Percentiles rank a stretch among this genome's conserved stretches.
These are phyloP conservation scores for Drosophila willistoni DNA, from an alignment of 1,140 invertebrate species.

Conservation along the genomic window DNA sequence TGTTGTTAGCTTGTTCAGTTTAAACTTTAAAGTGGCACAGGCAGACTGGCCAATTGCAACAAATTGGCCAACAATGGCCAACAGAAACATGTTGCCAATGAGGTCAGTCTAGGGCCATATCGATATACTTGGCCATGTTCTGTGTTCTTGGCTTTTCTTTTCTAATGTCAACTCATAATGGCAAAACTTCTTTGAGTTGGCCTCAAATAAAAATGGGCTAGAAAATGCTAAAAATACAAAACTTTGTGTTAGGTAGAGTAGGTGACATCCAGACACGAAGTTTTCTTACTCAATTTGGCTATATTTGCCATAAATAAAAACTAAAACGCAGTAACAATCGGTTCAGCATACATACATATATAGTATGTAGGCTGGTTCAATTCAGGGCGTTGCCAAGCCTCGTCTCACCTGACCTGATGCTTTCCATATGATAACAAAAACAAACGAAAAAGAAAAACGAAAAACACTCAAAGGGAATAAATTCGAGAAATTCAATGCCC, in stretches of 20 bases:
- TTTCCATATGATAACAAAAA: slow-evolving; percentile 6
- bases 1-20: not conserved
- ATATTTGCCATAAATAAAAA: slow-evolving; percentile 19
- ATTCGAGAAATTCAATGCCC: slow-evolving; percentile 7
- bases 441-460: not conserved
- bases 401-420: slow-evolving; percentile 15
- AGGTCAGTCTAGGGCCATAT: slow-evolving; percentile 23
- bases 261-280: slow-evolving; percentile 6
- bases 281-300: not conserved
- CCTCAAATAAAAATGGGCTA: slow-evolving; percentile 6
- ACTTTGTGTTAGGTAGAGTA: slow-evolving; percentile 5
- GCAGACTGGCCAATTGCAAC: slow-evolving; percentile 25
- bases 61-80: slow-evolving; percentile 23
- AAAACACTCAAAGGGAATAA: slow-evolving; percentile 7
- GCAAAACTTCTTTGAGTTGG: not conserved
- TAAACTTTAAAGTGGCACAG: slow-evolving; percentile 11
- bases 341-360: not conserved
- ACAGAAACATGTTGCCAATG: slow-evolving; percentile 32
- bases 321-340: slow-evolving; percentile 12
- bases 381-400: slow-evolving; percentile 9
- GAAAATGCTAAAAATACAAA: not conserved
- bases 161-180: slow-evolving; percentile 61
- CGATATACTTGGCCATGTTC: slow-evolving; percentile 44
- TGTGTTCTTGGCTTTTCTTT: slow-evolving; percentile 14
- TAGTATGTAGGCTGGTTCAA: slow-evolving; percentile 1